Base-by-base conservation (phyloP, 2,888 invertebrate species). In the Acrobasis consociella region DNA sequence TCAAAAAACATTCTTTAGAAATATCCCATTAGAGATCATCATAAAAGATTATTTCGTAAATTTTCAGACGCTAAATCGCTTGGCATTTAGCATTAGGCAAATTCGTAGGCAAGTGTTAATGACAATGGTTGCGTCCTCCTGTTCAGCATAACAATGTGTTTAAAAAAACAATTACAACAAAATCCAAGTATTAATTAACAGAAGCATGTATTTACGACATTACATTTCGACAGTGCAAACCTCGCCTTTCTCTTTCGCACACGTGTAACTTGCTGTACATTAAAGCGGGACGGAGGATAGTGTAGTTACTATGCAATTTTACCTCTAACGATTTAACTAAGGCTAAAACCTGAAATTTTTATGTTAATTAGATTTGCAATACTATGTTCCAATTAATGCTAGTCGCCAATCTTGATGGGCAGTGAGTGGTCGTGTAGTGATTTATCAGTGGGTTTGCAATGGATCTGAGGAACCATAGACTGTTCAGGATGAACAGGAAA, bases 311-410 rank as follows among this genome's bases (percentile, higher is more conserved):
- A 78, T 83, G 83, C 82, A 82, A 84, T 85, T 83, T 60, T 81
- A 76, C 80, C 73, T 82, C 81, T 81, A 86, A 83, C 83, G 80
- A 81, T 80, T 85, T 78, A 76, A 81, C 82, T 85, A 83, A 90
- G 86, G 88, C 80, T 86, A 88, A 83, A 86, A 89, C 87, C 90
- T 90, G 91, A 91, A 91, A 89, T 89, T 85, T 81, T 87, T 89
- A 91, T 91, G 90, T 78, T 88, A 91, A 91, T 91, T 80, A 85
- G 75, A 15, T 82, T 86, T 86, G 89, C 90, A 86, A 86, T 85
- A 70, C 71, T 78, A 70, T 83, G 84, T 84, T 86, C 82, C 89
- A 89, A 89, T 90, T 91, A 84, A 75, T 74, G 76, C 76, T 89
- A 91, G 89, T 91, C 78, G 77, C 77, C 75, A 76, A 82, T 85